Percentiles rank a stretch among this genome's conserved stretches.
Evolutionary conservation across 2,888 invertebrate genomes (phyloP).

Genomic region (Calephelis perditalis): DNA sequence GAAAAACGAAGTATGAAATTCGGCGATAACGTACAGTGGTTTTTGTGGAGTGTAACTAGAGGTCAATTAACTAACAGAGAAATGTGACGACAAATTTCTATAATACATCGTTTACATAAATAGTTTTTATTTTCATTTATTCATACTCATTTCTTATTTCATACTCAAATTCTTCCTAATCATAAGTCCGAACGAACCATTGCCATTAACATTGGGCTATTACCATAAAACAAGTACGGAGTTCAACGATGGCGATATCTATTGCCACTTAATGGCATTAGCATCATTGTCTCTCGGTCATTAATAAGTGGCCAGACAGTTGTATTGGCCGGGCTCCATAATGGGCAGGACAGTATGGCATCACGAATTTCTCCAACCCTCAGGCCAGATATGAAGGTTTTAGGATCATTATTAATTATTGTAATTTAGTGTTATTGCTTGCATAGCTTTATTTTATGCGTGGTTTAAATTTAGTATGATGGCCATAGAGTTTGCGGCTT

Average conservation of each 20-base stretch:
- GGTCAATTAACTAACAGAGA: too few relatives aligned
- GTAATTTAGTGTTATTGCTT: slow-evolving; percentile 12
- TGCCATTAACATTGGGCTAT: slow-evolving; percentile 5
- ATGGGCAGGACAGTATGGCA: slow-evolving; percentile 51
- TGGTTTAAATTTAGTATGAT: neutral
- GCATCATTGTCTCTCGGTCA: slow-evolving; percentile 64
- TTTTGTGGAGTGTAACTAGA: too few relatives aligned
- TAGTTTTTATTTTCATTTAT: too few relatives aligned
- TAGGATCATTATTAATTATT: slow-evolving; percentile 26
- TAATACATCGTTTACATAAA: too few relatives aligned
- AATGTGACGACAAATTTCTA: too few relatives aligned
- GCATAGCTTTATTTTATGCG: neutral
- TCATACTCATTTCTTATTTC: too few relatives aligned
- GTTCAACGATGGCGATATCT: slow-evolving; percentile 2
- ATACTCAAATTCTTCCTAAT: neutral
- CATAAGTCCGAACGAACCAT: neutral
- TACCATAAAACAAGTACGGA: slow-evolving; percentile 3
- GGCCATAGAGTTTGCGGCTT: neutral
- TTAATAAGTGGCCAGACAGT: slow-evolving; percentile 69
- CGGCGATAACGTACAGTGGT: too few relatives aligned
- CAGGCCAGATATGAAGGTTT: slow-evolving; percentile 27
- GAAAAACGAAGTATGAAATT: too few relatives aligned
- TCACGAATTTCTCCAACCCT: slow-evolving; percentile 56
- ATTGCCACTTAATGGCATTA: slow-evolving; percentile 63
- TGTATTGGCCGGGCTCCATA: slow-evolving; percentile 65